A percentile compares a stretch with the other conserved stretches of the same genome.
phyloP scores from a whole-genome alignment of 2,888 invertebrate genomes.

The Alitta virens region DNA sequence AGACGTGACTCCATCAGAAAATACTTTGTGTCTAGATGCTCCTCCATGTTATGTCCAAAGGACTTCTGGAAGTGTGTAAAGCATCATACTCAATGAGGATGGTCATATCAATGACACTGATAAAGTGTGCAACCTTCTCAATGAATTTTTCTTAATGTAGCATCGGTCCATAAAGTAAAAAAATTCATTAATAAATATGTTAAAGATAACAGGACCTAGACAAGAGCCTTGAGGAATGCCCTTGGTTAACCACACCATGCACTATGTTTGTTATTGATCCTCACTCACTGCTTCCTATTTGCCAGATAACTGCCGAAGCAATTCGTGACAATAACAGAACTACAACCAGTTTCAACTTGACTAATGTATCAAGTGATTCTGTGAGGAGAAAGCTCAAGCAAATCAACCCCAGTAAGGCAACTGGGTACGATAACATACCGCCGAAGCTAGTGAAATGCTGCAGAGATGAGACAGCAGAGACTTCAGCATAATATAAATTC shows the following conservation, averaged over 20 bases:
- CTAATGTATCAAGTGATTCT: neutral
- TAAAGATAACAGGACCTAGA: neutral
- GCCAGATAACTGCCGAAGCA: too few relatives aligned
- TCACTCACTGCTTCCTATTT: too few relatives aligned
- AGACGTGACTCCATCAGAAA: neutral
- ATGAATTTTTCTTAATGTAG: neutral
- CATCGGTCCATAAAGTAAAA: neutral
- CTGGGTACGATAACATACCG: neutral
- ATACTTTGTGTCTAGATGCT: neutral
- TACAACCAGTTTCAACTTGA: neutral
- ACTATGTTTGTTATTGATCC: too few relatives aligned
- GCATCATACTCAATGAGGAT: neutral
- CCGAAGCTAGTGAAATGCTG: neutral
- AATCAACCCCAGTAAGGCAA: neutral
- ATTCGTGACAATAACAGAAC: neutral
- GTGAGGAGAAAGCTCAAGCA: neutral
- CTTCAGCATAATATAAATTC: neutral
- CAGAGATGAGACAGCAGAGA: neutral
- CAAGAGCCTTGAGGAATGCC: neutral
- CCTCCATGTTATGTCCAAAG: neutral
- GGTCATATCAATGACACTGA: neutral
- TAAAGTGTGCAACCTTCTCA: neutral
- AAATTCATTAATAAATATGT: neutral
- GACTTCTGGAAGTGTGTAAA: neutral
- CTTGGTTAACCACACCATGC: too few relatives aligned